A percentile compares a stretch with the other conserved stretches of the same genome.
Conservation (phyloP, 2,113 vertebrate species). For the Callithrix jacchus region DNA sequence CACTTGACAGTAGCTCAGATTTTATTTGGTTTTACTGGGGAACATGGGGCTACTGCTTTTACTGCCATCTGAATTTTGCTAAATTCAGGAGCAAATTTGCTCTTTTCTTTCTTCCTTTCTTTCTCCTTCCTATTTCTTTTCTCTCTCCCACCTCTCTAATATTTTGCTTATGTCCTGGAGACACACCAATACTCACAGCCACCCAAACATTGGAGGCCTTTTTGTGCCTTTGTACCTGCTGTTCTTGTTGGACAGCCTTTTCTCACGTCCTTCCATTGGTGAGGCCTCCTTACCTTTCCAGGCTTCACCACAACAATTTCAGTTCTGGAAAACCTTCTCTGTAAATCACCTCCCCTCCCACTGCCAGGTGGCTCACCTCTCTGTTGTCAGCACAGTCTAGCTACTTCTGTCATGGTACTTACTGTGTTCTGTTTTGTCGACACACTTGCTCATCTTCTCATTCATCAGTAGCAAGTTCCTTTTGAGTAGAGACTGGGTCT, state of each 20-base stretch:
- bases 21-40: neutral
- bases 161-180: neutral
- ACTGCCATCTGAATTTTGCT: neutral
- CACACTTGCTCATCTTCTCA: neutral
- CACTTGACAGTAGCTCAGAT: neutral
- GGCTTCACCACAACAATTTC: neutral
- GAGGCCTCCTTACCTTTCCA: neutral
- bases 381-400: neutral
- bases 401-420: accelerated
- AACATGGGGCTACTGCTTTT: neutral
- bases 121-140: neutral
- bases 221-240: neutral
- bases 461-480: neutral
- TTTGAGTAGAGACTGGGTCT: neutral
- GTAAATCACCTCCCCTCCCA: neutral
- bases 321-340: neutral
- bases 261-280: neutral
- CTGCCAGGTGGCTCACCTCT: neutral
- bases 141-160: neutral
- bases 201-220: neutral
- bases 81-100: neutral
- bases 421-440: neutral
- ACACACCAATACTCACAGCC: neutral
- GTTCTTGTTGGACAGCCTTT: neutral
- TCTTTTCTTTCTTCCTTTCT: neutral